Evolutionary conservation across 64 coral and sea anemone species (phyloP), one percentile per base, ranked within the genome.

Genomic region (Stylophora pistillata): DNA sequence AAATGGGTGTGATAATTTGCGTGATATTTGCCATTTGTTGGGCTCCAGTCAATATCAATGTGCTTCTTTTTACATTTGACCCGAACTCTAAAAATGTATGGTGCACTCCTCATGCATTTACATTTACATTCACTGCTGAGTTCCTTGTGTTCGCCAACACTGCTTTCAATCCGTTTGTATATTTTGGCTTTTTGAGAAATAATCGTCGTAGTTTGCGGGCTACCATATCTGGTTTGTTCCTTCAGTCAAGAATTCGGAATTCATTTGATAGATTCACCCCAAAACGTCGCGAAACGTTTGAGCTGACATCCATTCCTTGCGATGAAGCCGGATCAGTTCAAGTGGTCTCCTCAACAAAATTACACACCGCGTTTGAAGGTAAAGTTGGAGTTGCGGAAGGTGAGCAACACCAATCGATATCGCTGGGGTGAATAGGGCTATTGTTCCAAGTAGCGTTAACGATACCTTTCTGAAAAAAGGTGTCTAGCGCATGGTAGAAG

Each of bases 21-120:
- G 30, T 71, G 1, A 30, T 80, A 13, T 92, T 92, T 87, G 29
- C 78, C 41, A 37, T 92, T 29, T 92, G 74, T 4, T 92, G 90
- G 90, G 71, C 63, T 78, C 90, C 90, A 53, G 0, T 69, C 21
- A 84, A 84, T 16, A 29, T 84, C 52, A 69, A 53, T 47, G 53
- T 16, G 13, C 69, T 84, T 33, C 23, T 84, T 53, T 47, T 84
- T 1, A 55, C 53, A 69, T 84, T 84, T 70, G 60, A 53, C 16
- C 53, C 61, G 80, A 68, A 84, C 18, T 84, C 33, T 20, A 4
- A 84, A 27, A 62, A 10, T 25, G 33, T 61, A 0, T 0, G 3
- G 20, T 84, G 80, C 33, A 14, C 21, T 0, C 30, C n/a, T n/a
- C n/a, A n/a, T n/a, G n/a, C 9, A 12, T 27, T 0, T 13, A 15